Evolutionary conservation across 2,797 vertebrate species (phyloP), one percentile per base, ranked within the genome.

Genomic region (Acipenser oxyrinchus): DNA sequence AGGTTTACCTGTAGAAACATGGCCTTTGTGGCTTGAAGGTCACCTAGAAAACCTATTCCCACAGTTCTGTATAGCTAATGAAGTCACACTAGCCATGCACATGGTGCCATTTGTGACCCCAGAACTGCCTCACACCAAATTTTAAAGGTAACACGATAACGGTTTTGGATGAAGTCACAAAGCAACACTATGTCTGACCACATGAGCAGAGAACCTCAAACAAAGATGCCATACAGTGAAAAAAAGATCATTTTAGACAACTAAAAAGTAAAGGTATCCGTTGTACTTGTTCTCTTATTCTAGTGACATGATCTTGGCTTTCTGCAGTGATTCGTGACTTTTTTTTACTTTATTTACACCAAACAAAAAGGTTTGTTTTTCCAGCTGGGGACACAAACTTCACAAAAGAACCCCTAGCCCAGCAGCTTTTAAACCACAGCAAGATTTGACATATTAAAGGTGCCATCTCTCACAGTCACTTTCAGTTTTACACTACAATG

Each of bases 131-230:
- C 67, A 74, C 71, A 73, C 77, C 82, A 82, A 75, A 81, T 81
- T 80, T 85, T 87, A 81, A 82, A 84, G 79, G 90, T 89, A 91
- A 90, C 80, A 76, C 0, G 83, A 90, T 86, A 78, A 78, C 8
- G 69, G 82, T 76, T 83, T 77, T 70, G 74, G 77, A 74, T 59
- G 53, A 37, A 77, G 76, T 75, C 79, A 90, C 85, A 91, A 90
- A 88, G 86, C 76, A 73, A 71, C 73, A 70, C 86, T 89, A 80
- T 87, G 83, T 81, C 74, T 72, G 82, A 74, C 75, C 78, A 69
- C 72, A 68, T 79, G 80, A 77, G 62, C 67, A 75, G 68, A 68
- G 70, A 81, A 77, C 70, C 79, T 77, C 82, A 74, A 83, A 82
- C 82, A 87, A 82, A 86, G 86, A 86, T 83, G 69, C 79, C 70